Evolutionary conservation across 2,113 vertebrate species (phyloP), one percentile per base, ranked within the genome.

Genomic region (Sinocyclocheilus anshuiensis): DNA sequence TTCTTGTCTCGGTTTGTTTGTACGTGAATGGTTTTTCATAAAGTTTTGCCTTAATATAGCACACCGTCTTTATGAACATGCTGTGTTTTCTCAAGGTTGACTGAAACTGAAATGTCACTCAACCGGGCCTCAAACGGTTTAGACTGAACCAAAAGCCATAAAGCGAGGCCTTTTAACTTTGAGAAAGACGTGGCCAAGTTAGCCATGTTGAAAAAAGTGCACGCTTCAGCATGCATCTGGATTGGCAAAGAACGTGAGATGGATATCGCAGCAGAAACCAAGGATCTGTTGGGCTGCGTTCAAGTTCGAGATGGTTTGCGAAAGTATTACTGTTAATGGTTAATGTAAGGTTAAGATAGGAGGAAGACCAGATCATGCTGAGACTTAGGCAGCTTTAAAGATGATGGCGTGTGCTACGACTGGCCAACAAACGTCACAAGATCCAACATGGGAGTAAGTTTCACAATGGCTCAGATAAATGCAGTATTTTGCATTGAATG

Each of bases 41-140:
- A 76, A 78, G 72, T 33, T 26, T 45, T 74, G 57, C 87, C 86
- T 81, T 86, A 86, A 77, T 55, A 84, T 79, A 79, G 81, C 53
- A 57, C 65, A 78, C n/a, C 53, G 22, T 15, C 39, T 74, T 33
- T 77, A 65, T 87, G 74, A 74, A 39, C 78, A 69, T 42, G 6
- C 69, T 69, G 57, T 61, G 81, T 87, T 15, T 74, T 18, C 26
- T 16, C 24, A 2, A 39, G 63, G 63, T 69, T 9, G 53, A 79
- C 39, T 36, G 72, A 84, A 86, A 61, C 69, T 72, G 22, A 78
- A 77, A 57, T 80, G 84, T 76, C 86, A 85, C 55, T 65, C 71
- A 78, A 57, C 69, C 8, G 57, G 59, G 74, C 63, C 48, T 77
- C 77, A 59, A 72, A 24, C 2, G 16, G 9, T 53, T 78, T 61